Evolutionary conservation across 2,888 invertebrate species (phyloP), one percentile per base, ranked within the genome.

Genomic region (Itoplectis maculator): DNA sequence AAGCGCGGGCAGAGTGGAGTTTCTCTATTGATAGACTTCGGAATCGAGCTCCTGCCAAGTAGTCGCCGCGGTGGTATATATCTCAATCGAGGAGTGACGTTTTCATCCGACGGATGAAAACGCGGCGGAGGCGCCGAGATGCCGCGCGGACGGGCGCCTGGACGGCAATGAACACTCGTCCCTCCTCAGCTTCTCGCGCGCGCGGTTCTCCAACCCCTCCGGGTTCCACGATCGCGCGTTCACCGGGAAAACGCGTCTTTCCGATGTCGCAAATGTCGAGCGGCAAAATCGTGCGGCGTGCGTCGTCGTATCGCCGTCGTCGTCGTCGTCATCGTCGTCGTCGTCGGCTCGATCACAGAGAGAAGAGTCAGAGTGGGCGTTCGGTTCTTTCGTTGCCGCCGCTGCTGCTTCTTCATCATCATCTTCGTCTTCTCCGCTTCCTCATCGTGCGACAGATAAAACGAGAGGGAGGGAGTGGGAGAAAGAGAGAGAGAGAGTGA

Each of bases 11-110:
- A 18, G 54, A 75, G 74, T 76, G 65, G 69, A 65, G 81, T 82
- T 69, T 78, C 78, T 82, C 81, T 82, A 81, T 81, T 78, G 81
- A 81, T 81, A 81, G 81, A 78, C 63, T 74, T 76, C 47, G 73
- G n/a, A 68, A 69, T 81, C 69, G 61, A 63, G 73, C 51, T 77
- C 81, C 81, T 81, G 78, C 81, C 81, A 78, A 81, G 74, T 74
- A 78, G 61, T 74, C 40, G 11, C 59, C 68, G 66, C 68, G 66
- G 35, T n/a, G 29, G 2, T 35, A 49, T 74, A 61, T 63, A 73
- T 65, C 74, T 74, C 73, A 56, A 63, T 68, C 51, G 70, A 54
- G 23, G 54, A 78, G 81, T 81, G 81, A 81, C 81, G 81, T 81
- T 81, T 81, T 78, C 63, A 73, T 81, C 73, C 18, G 37, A n/a